Percentiles rank a stretch among this genome's conserved stretches.
phyloP scores from a whole-genome alignment of 2,797 vertebrate genomes.

The Sylvilagus floridanus region DNA sequence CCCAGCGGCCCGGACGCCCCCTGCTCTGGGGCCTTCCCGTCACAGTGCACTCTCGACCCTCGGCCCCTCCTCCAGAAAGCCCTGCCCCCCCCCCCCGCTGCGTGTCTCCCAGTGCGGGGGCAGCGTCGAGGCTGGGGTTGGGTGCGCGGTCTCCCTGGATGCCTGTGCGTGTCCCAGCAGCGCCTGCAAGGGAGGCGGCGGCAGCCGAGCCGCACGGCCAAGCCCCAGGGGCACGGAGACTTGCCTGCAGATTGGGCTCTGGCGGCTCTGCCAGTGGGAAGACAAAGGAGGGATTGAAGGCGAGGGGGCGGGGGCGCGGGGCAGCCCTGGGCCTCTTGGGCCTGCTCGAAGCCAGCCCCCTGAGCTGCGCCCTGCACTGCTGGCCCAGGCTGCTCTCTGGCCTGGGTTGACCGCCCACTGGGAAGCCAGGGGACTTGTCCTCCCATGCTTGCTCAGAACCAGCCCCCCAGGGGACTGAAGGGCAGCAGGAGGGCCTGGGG shows the following conservation, averaged over 20 bases:
- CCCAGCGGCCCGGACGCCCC: no score
- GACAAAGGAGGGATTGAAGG: conserved; percentile 62
- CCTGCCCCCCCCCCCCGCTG: no score
- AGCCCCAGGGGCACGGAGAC: conserved; percentile 57
- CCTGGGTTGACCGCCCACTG: neutral
- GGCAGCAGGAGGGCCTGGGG: fast-evolving
- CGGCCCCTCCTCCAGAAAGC: no score
- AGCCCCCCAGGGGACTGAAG: neutral
- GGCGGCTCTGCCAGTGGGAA: conserved; percentile 22
- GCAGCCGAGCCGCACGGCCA: conserved; percentile 1
- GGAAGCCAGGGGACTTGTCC: neutral
- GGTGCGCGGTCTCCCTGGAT: neutral
- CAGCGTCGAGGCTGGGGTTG: neutral
- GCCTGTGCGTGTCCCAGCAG: conserved; percentile 67
- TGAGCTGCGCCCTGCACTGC: neutral
- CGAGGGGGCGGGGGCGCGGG: neutral
- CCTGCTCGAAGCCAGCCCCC: neutral
- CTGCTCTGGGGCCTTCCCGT: no score
- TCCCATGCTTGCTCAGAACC: neutral
- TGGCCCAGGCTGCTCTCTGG: neutral
- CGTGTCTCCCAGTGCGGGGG: neutral
- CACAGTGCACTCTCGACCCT: no score
- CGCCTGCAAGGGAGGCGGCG: neutral
- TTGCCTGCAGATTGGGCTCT: conserved; percentile 8
- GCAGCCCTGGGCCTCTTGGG: neutral